phyloP scores from a whole-genome alignment of 1,140 invertebrate species.

The Zaprionus ornatus region DNA sequence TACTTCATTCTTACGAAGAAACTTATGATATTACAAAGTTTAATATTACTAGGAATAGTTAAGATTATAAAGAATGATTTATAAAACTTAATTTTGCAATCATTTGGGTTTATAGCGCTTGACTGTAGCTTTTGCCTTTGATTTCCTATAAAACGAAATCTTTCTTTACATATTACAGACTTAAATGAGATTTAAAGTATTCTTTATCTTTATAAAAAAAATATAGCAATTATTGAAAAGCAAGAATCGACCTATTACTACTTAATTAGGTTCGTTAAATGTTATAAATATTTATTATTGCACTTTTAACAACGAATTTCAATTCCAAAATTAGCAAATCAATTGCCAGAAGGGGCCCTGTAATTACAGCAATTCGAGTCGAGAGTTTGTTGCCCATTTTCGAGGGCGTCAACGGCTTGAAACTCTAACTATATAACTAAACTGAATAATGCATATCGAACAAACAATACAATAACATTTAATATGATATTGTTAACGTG shows the following conservation, averaged over 20 bases:
- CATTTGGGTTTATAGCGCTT: too few species aligned
- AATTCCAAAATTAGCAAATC: conserved; percentile 10
- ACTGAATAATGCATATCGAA: conserved; percentile 29
- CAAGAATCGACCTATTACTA: background rate
- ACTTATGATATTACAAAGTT: too few species aligned
- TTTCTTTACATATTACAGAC: too few species aligned
- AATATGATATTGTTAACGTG: background rate
- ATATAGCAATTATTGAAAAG: background rate
- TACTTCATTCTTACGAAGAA: too few species aligned
- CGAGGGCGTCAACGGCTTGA: conserved; percentile 51
- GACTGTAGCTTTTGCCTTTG: too few species aligned
- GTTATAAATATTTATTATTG: background rate
- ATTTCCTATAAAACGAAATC: too few species aligned
- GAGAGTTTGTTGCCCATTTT: conserved; percentile 30
- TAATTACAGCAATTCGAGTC: conserved; percentile 50
- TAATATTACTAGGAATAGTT: too few species aligned
- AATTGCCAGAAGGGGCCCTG: background rate
- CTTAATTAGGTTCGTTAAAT: background rate
- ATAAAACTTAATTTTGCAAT: too few species aligned
- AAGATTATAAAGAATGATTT: too few species aligned
- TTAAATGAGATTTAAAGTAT: background rate
- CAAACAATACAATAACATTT: conserved; percentile 21
- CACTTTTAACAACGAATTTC: conserved; percentile 47
- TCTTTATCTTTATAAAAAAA: background rate
- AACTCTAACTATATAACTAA: conserved; percentile 40